Evolutionary conservation across 2,888 invertebrate species (phyloP), one percentile per base, ranked within the genome.

Genomic region (Amphiduros pacificus): DNA sequence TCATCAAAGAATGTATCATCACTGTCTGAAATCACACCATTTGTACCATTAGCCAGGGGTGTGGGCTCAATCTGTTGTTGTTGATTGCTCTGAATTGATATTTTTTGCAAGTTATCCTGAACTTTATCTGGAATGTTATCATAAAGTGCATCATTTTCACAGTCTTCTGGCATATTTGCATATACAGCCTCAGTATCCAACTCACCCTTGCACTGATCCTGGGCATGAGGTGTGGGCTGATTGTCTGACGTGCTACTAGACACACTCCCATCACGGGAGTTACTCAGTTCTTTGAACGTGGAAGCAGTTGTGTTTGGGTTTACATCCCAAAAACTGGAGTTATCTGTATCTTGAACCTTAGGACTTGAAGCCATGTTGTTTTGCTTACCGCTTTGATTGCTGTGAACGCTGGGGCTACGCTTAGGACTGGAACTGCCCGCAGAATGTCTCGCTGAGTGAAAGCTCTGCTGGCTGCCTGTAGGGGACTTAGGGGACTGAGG

Each of bases 1-100:
- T 71, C 71, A 53, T 71, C 71, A 28, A 70, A 66, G 52, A 60
- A 71, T 14, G 66, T 69, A 29, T 70, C 69, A 22, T 69, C 69
- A 55, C 64, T 64, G 29, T 64, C 66, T 20, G 57, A 53, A 2
- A 48, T 54, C 6, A 31, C 36, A 24, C 24, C 28, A 28, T 27
- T 28, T 11, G 6, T 4, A 5, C 27, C 26, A 6, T 31, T 20
- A 26, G 11, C 32, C 4, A 29, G 22, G 20, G 52, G 52, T 26
- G 24, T 40, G 14, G 52, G 36, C 40, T 41, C 60, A 28, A 56
- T 56, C 28, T 31, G 36, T 56, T 56, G 55, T 28, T 55, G 55
- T 36, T 40, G 55, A 22, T 41, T 55, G 27, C 36, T 55, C 55
- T 55, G 36, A 24, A 55, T 55, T 1, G 55, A 41, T 20, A 55